These are phyloP conservation scores for Rhagonycha fulva DNA, from an alignment of 2,888 invertebrate genomes.

Conservation along the genomic window DNA sequence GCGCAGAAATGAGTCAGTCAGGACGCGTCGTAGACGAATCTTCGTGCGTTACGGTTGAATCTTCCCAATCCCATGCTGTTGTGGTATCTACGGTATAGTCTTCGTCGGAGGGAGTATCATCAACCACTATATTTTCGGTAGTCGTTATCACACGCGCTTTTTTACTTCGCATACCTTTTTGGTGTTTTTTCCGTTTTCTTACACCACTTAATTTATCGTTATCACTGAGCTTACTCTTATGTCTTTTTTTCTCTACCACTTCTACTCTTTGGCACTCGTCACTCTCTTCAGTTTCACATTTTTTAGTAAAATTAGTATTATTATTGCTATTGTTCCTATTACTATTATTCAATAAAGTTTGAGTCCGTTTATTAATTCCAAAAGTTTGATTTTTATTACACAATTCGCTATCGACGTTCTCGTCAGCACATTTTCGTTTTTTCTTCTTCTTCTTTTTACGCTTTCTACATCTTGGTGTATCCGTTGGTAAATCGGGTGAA, in stretches of 20 bases:
- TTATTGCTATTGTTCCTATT: constrained; percentile 23
- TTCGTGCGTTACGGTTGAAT: constrained; percentile 48
- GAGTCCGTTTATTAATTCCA: constrained; percentile 43
- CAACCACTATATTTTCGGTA: constrained; percentile 25
- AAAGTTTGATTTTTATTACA: constrained; percentile 52
- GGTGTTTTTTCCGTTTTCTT: constrained; percentile 59
- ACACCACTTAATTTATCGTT: constrained; percentile 56
- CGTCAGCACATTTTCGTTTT: constrained; percentile 51
- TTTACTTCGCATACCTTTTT: constrained; percentile 54
- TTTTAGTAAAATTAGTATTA: constrained; percentile 32
- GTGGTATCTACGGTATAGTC: constrained; percentile 53
- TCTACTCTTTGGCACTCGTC: constrained; percentile 55
- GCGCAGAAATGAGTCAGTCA: constrained; percentile 48
- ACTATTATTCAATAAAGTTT: constrained; percentile 22
- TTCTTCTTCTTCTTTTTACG: constrained; percentile 60
- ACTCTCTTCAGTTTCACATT: constrained; percentile 40
- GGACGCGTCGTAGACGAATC: constrained; percentile 41
- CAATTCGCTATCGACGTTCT: constrained; percentile 50
- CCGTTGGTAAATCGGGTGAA: constrained; percentile 43
- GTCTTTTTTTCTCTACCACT: constrained; percentile 46
- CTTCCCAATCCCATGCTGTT: constrained; percentile 53
- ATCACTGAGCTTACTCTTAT: constrained; percentile 57
- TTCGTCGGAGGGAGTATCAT: constrained; percentile 55
- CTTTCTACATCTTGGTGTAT: constrained; percentile 57
- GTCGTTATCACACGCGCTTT: constrained; percentile 46